phyloP scores from a whole-genome alignment of 2,797 vertebrate species.

The Heteromormyrus szaboi region DNA sequence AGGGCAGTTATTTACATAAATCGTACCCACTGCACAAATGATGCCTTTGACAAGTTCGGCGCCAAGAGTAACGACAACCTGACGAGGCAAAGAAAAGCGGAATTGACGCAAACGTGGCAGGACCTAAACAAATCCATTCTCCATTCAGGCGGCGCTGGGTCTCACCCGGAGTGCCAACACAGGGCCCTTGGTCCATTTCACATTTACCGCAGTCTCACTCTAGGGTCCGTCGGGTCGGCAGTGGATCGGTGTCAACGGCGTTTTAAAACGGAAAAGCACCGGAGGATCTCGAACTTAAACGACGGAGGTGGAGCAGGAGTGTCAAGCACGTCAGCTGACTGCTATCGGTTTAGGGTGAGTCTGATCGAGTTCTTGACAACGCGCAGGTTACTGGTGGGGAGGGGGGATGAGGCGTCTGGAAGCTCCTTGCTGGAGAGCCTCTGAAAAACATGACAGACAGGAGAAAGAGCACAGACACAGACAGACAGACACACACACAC shows the following conservation, averaged over 20 bases:
- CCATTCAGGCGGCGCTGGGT: not conserved
- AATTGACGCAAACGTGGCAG: constrained; percentile 4
- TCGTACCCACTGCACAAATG: constrained; percentile 64
- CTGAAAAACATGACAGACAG: constrained; percentile 50
- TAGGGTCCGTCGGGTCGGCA: not conserved
- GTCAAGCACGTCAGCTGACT: not conserved
- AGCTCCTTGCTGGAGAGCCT: constrained; percentile 94
- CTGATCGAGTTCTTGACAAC: constrained; percentile 96
- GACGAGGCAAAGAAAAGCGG: constrained; percentile 32
- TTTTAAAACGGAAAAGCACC: not conserved
- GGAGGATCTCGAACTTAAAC: not conserved
- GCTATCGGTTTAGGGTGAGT: constrained; percentile 87
- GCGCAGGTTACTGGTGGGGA: constrained; percentile 81
- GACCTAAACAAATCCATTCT: constrained; percentile 10
- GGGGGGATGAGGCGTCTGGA: constrained; percentile 87
- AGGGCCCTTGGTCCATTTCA: not conserved
- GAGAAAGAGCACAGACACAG: not conserved
- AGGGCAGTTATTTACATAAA: constrained; percentile 65
- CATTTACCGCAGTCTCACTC: not conserved
- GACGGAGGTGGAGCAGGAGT: not conserved
- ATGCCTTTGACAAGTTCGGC: constrained; percentile 39
- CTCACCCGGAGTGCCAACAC: not conserved
- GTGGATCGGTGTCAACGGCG: not conserved
- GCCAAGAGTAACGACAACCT: constrained; percentile 35
- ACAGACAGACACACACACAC: not conserved